phyloP scores from a whole-genome alignment of 2,113 vertebrate genomes.

The Odocoileus virginianus region DNA sequence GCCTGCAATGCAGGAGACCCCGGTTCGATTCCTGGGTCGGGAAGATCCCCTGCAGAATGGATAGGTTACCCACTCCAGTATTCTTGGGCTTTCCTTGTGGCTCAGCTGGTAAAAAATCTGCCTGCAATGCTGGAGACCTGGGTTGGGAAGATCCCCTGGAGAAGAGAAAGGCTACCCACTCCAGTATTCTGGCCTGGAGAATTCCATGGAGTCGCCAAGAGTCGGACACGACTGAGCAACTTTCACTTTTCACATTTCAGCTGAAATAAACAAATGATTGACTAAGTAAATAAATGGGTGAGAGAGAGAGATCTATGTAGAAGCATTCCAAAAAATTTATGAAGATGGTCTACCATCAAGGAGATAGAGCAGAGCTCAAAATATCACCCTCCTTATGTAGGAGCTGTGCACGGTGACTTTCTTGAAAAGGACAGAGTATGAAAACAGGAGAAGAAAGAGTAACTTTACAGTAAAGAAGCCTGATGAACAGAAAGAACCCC shows the following conservation, averaged over 20 bases:
- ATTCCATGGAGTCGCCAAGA: not conserved
- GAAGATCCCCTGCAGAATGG: not conserved
- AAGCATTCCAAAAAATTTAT: not conserved
- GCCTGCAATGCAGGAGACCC: not conserved
- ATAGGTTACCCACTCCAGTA: not conserved
- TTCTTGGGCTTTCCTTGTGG: not conserved
- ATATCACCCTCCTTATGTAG: fast-evolving
- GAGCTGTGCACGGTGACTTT: not conserved
- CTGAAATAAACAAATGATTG: not conserved
- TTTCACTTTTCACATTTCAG: not conserved
- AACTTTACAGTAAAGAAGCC: not conserved
- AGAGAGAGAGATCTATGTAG: not conserved
- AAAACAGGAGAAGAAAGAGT: fast-evolving
- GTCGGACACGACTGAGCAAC: not conserved
- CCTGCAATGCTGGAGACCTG: not conserved
- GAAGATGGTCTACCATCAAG: not conserved
- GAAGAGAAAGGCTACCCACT: not conserved
- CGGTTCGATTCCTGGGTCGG: fast-evolving
- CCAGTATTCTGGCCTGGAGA: not conserved
- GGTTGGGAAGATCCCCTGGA: not conserved
- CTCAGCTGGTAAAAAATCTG: not conserved
- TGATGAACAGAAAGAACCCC: fast-evolving
- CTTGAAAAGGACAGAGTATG: not conserved
- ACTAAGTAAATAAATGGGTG: not conserved
- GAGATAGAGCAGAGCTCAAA: not conserved